Conservation (phyloP, 1,140 invertebrate species). For the Pissodes strobi region DNA sequence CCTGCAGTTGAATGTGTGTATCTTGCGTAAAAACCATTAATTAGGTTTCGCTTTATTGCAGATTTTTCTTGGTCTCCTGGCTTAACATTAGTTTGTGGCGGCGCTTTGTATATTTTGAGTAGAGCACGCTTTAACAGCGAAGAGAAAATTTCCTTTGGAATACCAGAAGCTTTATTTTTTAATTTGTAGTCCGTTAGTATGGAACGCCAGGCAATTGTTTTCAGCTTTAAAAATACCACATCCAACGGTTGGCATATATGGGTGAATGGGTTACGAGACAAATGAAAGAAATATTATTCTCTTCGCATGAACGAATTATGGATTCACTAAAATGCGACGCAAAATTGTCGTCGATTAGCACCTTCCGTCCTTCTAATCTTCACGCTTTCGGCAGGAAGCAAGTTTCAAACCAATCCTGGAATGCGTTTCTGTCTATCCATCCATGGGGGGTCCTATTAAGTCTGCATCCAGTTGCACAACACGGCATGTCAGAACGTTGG, state of each 20-base stretch:
- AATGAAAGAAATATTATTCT: not conserved
- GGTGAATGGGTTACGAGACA: too few relatives aligned
- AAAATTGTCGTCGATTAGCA: too few relatives aligned
- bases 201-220: not conserved
- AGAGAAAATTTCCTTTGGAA: too few relatives aligned
- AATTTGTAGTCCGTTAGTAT: not conserved
- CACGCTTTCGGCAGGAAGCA: not conserved
- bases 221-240: not conserved
- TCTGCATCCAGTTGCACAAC: not conserved
- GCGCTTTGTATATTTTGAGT: not conserved
- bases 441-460: not conserved
- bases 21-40: not conserved
- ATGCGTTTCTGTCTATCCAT: not conserved
- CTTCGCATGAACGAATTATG: too few relatives aligned
- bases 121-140: not conserved
- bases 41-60: not conserved
- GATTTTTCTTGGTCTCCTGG: too few relatives aligned
- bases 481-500: not conserved
- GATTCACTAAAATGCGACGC: too few relatives aligned
- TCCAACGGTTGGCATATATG: not conserved
- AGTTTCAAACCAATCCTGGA: not conserved
- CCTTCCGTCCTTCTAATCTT: not conserved
- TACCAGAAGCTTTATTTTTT: not conserved
- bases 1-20: not conserved
- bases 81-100: too few relatives aligned